A percentile compares a stretch with the other conserved stretches of the same genome.
Evolutionary conservation across 1,140 invertebrate species (phyloP).

Genomic region (Pseudoatta argentina): DNA sequence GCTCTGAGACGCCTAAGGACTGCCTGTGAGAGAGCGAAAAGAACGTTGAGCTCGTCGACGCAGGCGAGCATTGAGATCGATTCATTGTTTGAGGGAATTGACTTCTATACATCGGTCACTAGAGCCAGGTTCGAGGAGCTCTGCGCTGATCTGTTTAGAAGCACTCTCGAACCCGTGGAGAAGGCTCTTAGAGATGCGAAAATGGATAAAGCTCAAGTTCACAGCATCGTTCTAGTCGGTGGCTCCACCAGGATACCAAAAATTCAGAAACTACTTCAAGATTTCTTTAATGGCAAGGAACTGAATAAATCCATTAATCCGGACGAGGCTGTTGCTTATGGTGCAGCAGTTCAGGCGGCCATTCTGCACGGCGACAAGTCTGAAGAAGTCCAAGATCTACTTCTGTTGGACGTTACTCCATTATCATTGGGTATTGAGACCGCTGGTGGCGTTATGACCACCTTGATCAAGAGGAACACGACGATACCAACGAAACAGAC

Average conservation of each 20-base stretch:
- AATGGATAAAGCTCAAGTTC: slow-evolving; percentile 88
- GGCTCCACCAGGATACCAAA: slow-evolving; percentile 89
- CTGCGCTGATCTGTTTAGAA: slow-evolving; percentile 89
- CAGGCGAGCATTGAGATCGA: slow-evolving; percentile 92
- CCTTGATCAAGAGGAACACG: slow-evolving; percentile 89
- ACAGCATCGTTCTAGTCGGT: slow-evolving; percentile 88
- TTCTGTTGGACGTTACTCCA: slow-evolving; percentile 91
- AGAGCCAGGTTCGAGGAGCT: slow-evolving; percentile 91
- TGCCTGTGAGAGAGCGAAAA: slow-evolving; percentile 93
- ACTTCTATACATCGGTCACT: slow-evolving; percentile 91
- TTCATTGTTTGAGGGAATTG: slow-evolving; percentile 91
- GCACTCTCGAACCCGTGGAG: slow-evolving; percentile 90
- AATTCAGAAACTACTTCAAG: slow-evolving; percentile 87
- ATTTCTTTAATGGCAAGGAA: slow-evolving; percentile 91
- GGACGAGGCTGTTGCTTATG: slow-evolving; percentile 93
- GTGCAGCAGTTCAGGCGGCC: slow-evolving; percentile 91
- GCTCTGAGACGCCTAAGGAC: slow-evolving; percentile 91
- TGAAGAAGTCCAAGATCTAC: slow-evolving; percentile 90
- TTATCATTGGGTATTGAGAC: slow-evolving; percentile 90
- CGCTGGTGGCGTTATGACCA: slow-evolving; percentile 90
- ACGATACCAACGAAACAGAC: slow-evolving; percentile 90
- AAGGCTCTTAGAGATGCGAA: slow-evolving; percentile 90
- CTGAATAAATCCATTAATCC: slow-evolving; percentile 91
- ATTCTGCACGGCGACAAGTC: slow-evolving; percentile 88
- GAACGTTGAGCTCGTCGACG: slow-evolving; percentile 91